phyloP scores from a whole-genome alignment of 1,140 invertebrate genomes.

The Drosophila fuyamai region DNA sequence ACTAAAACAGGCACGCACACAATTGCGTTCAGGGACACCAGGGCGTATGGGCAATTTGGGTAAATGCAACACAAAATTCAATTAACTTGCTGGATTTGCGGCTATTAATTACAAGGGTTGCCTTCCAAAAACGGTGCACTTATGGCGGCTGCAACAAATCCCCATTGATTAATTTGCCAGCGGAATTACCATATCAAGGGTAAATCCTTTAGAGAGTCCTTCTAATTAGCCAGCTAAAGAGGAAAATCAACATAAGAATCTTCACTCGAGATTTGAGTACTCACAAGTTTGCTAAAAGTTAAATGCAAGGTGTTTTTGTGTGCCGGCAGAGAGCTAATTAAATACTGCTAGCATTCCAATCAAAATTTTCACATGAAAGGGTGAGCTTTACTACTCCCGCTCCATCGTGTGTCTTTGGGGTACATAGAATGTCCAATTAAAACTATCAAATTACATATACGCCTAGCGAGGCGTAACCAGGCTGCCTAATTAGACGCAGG shows the following conservation, averaged over 20 bases:
- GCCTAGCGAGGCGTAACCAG: constrained; percentile 41
- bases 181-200: not conserved
- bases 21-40: constrained; percentile 2
- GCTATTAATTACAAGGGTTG: constrained; percentile 63
- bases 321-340: constrained; percentile 21
- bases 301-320: constrained; percentile 27
- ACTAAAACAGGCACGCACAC: constrained; percentile 12
- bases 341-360: constrained; percentile 48
- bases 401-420: constrained; percentile 7
- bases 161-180: constrained; percentile 46
- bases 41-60: constrained; percentile 54
- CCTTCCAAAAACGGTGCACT: constrained; percentile 60
- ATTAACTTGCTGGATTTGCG: constrained; percentile 61
- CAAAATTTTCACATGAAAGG: constrained; percentile 45
- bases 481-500: constrained; percentile 60
- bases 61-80: constrained; percentile 76
- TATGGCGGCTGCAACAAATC: constrained; percentile 30
- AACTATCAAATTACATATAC: constrained; percentile 76
- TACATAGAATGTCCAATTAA: constrained; percentile 67
- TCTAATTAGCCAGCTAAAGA: constrained; percentile 35
- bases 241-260: constrained; percentile 29
- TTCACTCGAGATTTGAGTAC: constrained; percentile 1
- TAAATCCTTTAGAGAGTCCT: constrained; percentile 20
- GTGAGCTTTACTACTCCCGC: not conserved
- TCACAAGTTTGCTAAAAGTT: constrained; percentile 30